Percentiles rank a stretch among this genome's conserved stretches.
Evolutionary conservation across 2,888 invertebrate genomes (phyloP).

Genomic region (Chydorus sphaericus): DNA sequence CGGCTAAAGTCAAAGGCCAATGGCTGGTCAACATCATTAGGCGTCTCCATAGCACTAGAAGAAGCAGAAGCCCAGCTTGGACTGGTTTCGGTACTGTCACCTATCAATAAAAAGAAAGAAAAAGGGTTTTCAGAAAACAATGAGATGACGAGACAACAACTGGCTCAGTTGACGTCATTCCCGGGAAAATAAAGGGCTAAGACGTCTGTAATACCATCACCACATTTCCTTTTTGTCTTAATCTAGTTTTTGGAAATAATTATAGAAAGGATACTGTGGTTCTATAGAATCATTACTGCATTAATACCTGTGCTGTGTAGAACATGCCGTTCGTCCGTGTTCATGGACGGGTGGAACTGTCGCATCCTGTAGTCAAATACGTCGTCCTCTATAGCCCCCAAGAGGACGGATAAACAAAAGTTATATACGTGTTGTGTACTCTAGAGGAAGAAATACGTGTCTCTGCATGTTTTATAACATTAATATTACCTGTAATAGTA

Average conservation of each 20-base stretch:
- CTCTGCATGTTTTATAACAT: too few species aligned
- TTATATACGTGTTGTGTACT: not conserved
- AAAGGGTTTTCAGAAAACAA: not conserved
- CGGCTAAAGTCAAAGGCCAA: slow-evolving; percentile 13
- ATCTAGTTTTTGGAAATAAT: not conserved
- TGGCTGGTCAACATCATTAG: slow-evolving; percentile 10
- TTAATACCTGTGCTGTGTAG: slow-evolving; percentile 12
- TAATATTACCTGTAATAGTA: not conserved
- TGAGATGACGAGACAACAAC: not conserved
- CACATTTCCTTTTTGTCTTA: not conserved
- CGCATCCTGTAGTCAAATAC: not conserved
- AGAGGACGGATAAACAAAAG: not conserved
- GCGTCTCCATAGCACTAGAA: slow-evolving; percentile 13
- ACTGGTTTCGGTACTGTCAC: slow-evolving; percentile 14
- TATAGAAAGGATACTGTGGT: too few species aligned
- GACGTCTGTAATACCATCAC: not conserved
- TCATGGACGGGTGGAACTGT: not conserved
- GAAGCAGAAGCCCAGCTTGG: slow-evolving; percentile 14
- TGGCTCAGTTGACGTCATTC: not conserved
- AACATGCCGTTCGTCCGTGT: slow-evolving; percentile 3
- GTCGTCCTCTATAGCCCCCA: not conserved
- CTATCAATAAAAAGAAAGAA: not conserved
- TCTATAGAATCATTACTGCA: too few species aligned
- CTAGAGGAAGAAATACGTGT: not conserved
- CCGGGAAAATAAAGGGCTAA: not conserved